phyloP scores from a whole-genome alignment of 2,888 invertebrate genomes.

The Prionchulus punctatus region DNA sequence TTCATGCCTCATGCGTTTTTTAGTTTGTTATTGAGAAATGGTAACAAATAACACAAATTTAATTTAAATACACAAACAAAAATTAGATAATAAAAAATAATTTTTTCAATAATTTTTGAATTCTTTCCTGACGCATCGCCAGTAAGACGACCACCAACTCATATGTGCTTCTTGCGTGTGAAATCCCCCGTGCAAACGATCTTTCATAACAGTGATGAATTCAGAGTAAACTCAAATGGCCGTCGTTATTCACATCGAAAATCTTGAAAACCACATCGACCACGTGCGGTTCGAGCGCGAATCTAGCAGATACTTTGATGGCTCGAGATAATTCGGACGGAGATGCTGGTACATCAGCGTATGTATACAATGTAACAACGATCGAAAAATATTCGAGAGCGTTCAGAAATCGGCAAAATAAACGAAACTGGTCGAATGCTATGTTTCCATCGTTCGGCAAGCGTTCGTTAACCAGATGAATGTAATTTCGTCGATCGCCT shows the following conservation, averaged over 20 bases:
- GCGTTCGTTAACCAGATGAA: too few relatives aligned
- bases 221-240: constrained; percentile 83
- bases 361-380: constrained; percentile 93
- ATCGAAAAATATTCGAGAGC: constrained; percentile 90
- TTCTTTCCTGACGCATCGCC: too few relatives aligned
- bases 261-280: constrained; percentile 89
- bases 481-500: too few relatives aligned
- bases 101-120: too few relatives aligned
- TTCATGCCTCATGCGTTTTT: too few relatives aligned
- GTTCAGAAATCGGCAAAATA: constrained; percentile 91
- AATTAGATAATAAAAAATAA: too few relatives aligned
- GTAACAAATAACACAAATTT: too few relatives aligned
- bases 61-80: too few relatives aligned
- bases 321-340: constrained; percentile 93
- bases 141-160: too few relatives aligned
- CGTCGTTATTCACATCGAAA: constrained; percentile 93
- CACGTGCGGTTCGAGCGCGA: constrained; percentile 62
- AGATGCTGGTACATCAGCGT: constrained; percentile 84
- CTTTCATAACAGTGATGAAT: constrained; percentile 97
- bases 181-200: constrained; percentile 80
- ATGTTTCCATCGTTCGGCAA: too few relatives aligned
- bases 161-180: too few relatives aligned
- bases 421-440: constrained; percentile 81
- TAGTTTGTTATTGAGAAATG: too few relatives aligned
- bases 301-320: constrained; percentile 83